phyloP scores from a whole-genome alignment of 2,113 vertebrate genomes.

The Pteruthius melanotis region DNA sequence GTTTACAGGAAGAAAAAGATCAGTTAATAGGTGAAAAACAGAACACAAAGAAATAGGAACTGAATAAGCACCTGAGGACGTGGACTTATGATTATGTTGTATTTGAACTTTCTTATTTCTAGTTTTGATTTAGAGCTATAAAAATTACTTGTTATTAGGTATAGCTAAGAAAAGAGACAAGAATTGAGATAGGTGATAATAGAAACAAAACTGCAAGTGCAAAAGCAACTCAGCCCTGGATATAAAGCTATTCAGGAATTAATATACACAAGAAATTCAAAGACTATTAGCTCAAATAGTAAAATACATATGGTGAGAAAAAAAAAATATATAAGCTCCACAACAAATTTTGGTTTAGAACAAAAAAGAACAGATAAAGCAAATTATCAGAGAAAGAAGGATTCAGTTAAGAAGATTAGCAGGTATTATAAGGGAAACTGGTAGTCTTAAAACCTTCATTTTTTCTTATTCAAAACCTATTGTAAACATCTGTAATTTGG shows the following conservation, averaged over 20 bases:
- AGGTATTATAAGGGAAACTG: background rate
- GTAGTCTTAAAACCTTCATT: background rate
- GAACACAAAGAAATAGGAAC: background rate
- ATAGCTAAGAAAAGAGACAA: background rate
- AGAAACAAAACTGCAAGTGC: background rate
- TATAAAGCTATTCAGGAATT: background rate
- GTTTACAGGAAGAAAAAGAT: background rate
- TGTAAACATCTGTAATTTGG: background rate
- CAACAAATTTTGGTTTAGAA: background rate
- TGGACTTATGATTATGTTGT: background rate
- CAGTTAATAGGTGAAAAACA: background rate
- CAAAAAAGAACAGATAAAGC: background rate
- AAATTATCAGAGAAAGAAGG: slow-evolving; percentile 20
- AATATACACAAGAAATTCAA: background rate
- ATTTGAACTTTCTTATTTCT: background rate
- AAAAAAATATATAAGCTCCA: background rate
- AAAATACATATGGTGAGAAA: background rate
- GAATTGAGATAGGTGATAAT: background rate
- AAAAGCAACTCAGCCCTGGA: background rate
- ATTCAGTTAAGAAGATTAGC: slow-evolving; percentile 19
- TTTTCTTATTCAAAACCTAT: background rate
- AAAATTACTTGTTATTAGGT: background rate
- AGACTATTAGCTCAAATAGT: background rate
- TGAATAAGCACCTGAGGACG: background rate
- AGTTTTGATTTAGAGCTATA: background rate